Percentiles rank a stretch among this genome's conserved stretches.
These are phyloP conservation scores for Zaprionus davidi DNA, from an alignment of 1,140 invertebrate species.

Conservation along the genomic window DNA sequence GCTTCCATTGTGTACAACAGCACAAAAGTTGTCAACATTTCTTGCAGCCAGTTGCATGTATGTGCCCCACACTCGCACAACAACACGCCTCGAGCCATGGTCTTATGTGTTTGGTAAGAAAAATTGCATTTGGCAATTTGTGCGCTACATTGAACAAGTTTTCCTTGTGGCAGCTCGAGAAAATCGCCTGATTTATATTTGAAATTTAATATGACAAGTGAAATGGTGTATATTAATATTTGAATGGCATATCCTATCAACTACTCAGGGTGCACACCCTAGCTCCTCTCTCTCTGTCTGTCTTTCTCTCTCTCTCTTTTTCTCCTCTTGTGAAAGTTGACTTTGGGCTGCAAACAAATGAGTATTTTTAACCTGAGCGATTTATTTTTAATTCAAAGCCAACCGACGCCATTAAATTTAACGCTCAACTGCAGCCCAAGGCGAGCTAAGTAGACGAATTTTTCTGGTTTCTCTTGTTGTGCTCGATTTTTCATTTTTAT, in stretches of 20 bases:
- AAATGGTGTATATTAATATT: neutral
- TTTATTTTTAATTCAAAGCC: conserved; percentile 44
- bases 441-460: conserved; percentile 36
- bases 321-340: neutral
- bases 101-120: conserved; percentile 30
- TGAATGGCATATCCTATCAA: neutral
- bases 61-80: conserved; percentile 23
- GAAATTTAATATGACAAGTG: conserved; percentile 5
- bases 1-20: conserved; percentile 62
- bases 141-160: conserved; percentile 53
- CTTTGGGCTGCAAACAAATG: conserved; percentile 4
- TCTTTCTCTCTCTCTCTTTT: neutral
- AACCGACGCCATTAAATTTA: conserved; percentile 50
- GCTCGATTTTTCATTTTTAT: conserved; percentile 5
- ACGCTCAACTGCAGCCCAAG: conserved; percentile 54
- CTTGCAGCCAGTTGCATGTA: conserved; percentile 48
- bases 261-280: neutral
- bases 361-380: conserved; percentile 36
- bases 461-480: conserved; percentile 14
- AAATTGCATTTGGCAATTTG: conserved; percentile 60
- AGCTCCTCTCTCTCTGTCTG: neutral
- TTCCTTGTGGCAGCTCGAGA: conserved; percentile 2
- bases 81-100: neutral
- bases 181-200: conserved; percentile 11
- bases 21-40: conserved; percentile 74